Percentiles rank a stretch among this genome's conserved stretches.
Evolutionary conservation across 2,113 vertebrate genomes (phyloP).

Genomic region (Formicarius rufipectus): DNA sequence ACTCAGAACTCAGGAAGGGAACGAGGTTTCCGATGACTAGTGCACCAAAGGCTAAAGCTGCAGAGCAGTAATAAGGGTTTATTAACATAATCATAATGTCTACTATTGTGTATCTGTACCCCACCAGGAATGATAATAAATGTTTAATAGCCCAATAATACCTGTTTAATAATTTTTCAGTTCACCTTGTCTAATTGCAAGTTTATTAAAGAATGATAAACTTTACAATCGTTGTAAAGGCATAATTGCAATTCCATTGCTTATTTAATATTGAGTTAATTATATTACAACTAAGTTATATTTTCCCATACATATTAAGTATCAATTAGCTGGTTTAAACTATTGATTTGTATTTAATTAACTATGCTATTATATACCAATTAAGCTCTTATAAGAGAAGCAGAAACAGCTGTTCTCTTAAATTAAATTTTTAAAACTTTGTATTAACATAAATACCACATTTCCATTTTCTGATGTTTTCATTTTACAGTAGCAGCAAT

Average conservation of each 20-base stretch:
- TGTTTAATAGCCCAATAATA: constrained; percentile 75
- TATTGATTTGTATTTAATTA: constrained; percentile 85
- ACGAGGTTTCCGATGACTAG: neutral
- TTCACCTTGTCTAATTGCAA: constrained; percentile 70
- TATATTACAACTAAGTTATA: constrained; percentile 71
- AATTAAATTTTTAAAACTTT: constrained; percentile 68
- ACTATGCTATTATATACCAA: constrained; percentile 80
- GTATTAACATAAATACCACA: constrained; percentile 53
- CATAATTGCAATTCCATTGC: constrained; percentile 73
- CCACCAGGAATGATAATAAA: constrained; percentile 71
- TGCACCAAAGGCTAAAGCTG: neutral
- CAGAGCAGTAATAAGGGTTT: constrained; percentile 44
- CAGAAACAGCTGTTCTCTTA: constrained; percentile 74
- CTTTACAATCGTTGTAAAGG: constrained; percentile 72
- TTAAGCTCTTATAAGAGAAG: constrained; percentile 77
- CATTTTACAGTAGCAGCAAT: neutral
- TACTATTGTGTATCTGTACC: constrained; percentile 14
- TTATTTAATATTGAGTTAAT: constrained; percentile 78
- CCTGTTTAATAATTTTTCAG: constrained; percentile 76
- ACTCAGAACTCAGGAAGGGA: neutral
- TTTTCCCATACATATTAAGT: constrained; percentile 78
- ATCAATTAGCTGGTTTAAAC: constrained; percentile 81
- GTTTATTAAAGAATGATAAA: constrained; percentile 80
- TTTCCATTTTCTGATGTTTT: neutral
- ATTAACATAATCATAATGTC: constrained; percentile 25